Conservation (phyloP, 2,888 invertebrate genomes). For the Epinotia brunnichana region DNA sequence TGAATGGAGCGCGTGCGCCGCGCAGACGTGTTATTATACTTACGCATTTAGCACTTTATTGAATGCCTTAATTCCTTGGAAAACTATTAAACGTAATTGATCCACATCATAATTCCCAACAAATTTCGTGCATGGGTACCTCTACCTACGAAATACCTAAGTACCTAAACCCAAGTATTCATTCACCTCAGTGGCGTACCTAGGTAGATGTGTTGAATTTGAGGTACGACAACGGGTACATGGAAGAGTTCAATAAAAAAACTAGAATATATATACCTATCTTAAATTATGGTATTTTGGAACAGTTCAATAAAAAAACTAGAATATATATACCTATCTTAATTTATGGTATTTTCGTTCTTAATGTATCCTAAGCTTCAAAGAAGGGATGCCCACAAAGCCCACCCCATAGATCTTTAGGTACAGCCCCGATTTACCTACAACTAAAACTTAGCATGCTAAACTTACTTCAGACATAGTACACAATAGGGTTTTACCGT, state of each 20-base stretch:
- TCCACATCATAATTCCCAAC: not conserved
- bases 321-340: too few species aligned
- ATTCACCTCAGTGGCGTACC: too few species aligned
- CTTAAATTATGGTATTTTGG: too few species aligned
- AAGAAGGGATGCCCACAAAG: not conserved
- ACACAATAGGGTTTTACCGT: not conserved
- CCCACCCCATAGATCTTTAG: not conserved
- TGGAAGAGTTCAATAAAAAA: too few species aligned
- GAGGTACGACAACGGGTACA: too few species aligned
- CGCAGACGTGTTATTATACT: slow-evolving; percentile 70
- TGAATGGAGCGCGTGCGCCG: slow-evolving; percentile 50
- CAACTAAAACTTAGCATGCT: not conserved
- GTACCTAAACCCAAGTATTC: too few species aligned
- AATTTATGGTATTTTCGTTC: too few species aligned
- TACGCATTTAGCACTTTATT: slow-evolving; percentile 57
- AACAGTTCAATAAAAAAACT: too few species aligned
- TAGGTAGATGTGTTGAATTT: too few species aligned
- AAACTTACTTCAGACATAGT: not conserved
- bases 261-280: too few species aligned
- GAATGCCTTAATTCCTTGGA: slow-evolving; percentile 17
- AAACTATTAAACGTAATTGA: slow-evolving; percentile 8
- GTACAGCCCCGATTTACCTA: not conserved
- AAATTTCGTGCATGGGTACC: not conserved
- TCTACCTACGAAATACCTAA: too few species aligned
- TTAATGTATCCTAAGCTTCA: too few species aligned